Base-by-base conservation (phyloP, 2,888 invertebrate genomes). In the Koerneria pararmatus region DNA sequence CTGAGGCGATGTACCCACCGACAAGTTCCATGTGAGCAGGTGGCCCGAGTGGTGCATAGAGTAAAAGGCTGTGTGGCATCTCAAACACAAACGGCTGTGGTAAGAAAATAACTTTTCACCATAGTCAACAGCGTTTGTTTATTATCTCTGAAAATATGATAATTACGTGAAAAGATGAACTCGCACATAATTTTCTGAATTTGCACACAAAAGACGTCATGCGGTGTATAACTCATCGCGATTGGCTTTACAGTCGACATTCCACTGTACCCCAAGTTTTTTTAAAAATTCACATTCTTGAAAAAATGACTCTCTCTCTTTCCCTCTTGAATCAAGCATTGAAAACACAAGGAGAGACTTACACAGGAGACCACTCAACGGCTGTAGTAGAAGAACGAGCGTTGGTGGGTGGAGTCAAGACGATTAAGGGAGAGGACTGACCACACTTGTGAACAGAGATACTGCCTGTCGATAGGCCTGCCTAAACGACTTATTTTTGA, bases 371-470 rank as follows among this genome's bases (percentile, higher is more conserved):
- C 63, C 63, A 63, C 29, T 63, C 63, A 6, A 63, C n/a, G 8
- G 31, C 15, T 4, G 62, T 57, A 15, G 67, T 67, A 41, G 67
- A 57, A 15, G 62, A 35, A 8, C 69, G 53, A 19, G 59, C 19
- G 3, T 64, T 49, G 22, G 34, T 15, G 32, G 69, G 58, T 27
- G 69, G 69, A 5, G 69, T 67, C 32, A 69, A 62, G 1, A 69
- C 49, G 1, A 69, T 24, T 1, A 67, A 29, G 2, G 69, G 67
- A 8, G 58, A 56, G 2, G 66, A 54, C 32, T 69, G 69, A 22
- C 65, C 67, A 1, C 37, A 22, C 22, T 37, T 51, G 37, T 63
- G 63, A 2, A 63, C 27, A n/a, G 63, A 63, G 27, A 63, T 31
- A 27, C 63, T 63, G 0, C 63, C 63, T 3, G 63, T 63, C 22